Base-by-base conservation (phyloP, 2,888 invertebrate genomes). In the Rotaria sp. region DNA sequence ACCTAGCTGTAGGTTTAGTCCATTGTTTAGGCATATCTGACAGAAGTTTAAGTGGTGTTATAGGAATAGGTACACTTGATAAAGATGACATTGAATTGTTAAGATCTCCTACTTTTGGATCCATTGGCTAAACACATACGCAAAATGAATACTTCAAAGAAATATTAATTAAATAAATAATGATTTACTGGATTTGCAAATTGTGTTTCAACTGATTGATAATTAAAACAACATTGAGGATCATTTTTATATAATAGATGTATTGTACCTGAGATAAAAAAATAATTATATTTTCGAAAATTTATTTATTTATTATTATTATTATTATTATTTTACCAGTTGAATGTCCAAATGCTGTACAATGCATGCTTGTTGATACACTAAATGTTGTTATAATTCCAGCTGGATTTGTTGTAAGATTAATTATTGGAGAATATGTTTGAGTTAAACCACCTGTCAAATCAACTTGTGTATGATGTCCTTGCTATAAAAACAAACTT, bases 291-390 rank as follows among this genome's bases (percentile, higher is more conserved):
- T 4, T 50, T 10, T 50, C 50, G n/a, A n/a, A n/a, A n/a, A n/a
- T n/a, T n/a, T n/a, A n/a, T n/a, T n/a, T n/a, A n/a, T 45, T 45
- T 8, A 45, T 10, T 8, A n/a, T 10, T 2, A 67, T n/a, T 24
- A 18, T 2, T 30, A 13, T 67, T 11, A 26, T 10, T 30, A 26
- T 41, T 11, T 41, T 45, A 80, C 80, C 80, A 13, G 80, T 80
- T n/a, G 80, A 80, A 45, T 80, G 80, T 26, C 80, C 80, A n/a
- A 80, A 80, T 26, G 80, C 80, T 80, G 80, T 80, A 24, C 80
- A 80, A 80, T 80, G 80, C 80, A 80, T 80, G n/a, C 80, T 80
- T n/a, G 80, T 80, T 45, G 80, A 80, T 21, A 80, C 80, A 45
- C 45, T 45, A 80, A 80, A 80, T 80, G 80, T 80, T 45, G 80